Evolutionary conservation across 2,888 invertebrate species (phyloP).

Genomic region (Eupsilia transversa): DNA sequence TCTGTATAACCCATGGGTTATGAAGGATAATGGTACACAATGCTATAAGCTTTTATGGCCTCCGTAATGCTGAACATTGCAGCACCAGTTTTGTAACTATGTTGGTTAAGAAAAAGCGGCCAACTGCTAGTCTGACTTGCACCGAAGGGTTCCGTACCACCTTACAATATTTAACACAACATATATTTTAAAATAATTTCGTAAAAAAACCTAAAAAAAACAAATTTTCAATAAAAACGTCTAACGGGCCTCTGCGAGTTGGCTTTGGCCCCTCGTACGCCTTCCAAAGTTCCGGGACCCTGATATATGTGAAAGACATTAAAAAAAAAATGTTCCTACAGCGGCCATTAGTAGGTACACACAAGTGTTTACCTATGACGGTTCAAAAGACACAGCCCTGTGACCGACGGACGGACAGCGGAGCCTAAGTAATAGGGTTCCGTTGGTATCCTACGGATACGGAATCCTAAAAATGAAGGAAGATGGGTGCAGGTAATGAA

Average conservation of each 20-base stretch:
- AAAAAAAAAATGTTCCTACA: too few relatives aligned
- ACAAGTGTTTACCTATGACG: neutral
- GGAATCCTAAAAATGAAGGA: slow-evolving; percentile 36
- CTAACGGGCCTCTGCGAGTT: too few relatives aligned
- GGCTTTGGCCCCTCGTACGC: too few relatives aligned
- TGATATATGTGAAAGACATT: too few relatives aligned
- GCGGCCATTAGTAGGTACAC: neutral
- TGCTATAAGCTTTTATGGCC: slow-evolving; percentile 83
- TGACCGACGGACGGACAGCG: neutral
- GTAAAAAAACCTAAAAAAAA: too few relatives aligned
- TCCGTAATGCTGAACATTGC: slow-evolving; percentile 67
- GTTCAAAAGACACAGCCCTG: neutral
- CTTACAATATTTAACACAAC: neutral
- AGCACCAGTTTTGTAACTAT: slow-evolving; percentile 76
- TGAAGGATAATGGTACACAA: slow-evolving; percentile 85
- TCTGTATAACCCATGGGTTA: slow-evolving; percentile 80
- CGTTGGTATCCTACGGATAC: neutral
- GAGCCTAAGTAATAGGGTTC: neutral
- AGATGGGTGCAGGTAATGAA: slow-evolving; percentile 55
- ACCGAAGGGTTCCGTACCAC: neutral
- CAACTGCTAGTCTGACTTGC: neutral
- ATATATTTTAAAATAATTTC: too few relatives aligned
- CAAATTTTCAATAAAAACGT: too few relatives aligned
- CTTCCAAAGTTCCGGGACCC: too few relatives aligned
- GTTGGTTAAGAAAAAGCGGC: slow-evolving; percentile 74